A percentile compares a stretch with the other conserved stretches of the same genome.
These are phyloP conservation scores for Ancistrus triradiatus DNA, from an alignment of 2,113 vertebrate species.

Conservation along the genomic window DNA sequence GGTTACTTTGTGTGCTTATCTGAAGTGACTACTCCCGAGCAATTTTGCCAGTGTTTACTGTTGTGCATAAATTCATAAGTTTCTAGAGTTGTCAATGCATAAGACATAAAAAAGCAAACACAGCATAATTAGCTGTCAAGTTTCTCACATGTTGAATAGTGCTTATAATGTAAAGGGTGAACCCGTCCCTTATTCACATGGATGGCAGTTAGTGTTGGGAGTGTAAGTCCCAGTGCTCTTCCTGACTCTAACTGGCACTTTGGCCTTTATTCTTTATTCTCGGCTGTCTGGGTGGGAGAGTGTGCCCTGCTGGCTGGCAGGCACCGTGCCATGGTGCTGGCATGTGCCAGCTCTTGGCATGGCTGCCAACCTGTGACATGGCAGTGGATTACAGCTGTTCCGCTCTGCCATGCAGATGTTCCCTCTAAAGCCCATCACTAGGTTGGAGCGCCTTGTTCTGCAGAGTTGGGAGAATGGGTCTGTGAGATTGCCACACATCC, in stretches of 20 bases:
- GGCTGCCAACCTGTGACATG: conserved; percentile 40
- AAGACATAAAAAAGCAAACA: neutral
- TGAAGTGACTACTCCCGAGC: neutral
- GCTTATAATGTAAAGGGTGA: conserved; percentile 12
- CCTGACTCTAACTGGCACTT: conserved; percentile 18
- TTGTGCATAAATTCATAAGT: neutral
- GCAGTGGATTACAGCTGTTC: conserved; percentile 51
- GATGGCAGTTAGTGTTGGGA: conserved; percentile 24
- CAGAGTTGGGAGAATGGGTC: neutral
- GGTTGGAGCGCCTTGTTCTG: conserved; percentile 41
- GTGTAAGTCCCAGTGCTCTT: conserved; percentile 29
- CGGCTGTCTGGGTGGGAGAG: conserved; percentile 27
- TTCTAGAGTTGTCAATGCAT: neutral
- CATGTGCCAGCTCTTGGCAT: conserved; percentile 41
- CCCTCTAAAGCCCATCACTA: conserved; percentile 48
- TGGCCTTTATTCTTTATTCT: conserved; percentile 30
- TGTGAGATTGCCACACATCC: conserved; percentile 6
- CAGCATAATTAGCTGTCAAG: conserved; percentile 23
- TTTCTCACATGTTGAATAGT: neutral
- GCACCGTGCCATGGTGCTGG: conserved; percentile 22
- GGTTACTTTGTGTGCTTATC: conserved; percentile 5
- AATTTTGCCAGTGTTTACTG: conserved; percentile 1
- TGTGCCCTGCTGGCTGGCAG: conserved; percentile 35
- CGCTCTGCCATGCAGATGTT: conserved; percentile 42
- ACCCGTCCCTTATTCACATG: conserved; percentile 7